Conservation (phyloP, 1,140 invertebrate species). For the Heliconius melpomene region DNA sequence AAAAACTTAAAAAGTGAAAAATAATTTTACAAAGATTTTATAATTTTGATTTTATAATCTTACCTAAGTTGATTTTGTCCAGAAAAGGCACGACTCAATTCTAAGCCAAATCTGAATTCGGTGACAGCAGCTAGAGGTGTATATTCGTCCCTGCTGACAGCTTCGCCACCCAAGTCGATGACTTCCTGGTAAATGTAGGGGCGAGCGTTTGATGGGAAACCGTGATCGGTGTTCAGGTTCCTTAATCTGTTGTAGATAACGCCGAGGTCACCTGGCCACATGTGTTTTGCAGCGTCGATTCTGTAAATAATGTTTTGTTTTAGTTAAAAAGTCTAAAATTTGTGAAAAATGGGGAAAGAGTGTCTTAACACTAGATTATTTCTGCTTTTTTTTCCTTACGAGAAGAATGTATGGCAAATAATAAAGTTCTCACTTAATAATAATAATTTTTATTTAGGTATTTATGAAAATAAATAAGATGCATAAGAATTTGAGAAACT, state of each 20-base stretch:
- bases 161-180: constrained; percentile 87
- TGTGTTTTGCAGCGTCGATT: constrained; percentile 90
- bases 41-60: too few relatives aligned
- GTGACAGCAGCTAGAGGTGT: constrained; percentile 85
- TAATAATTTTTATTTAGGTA: too few relatives aligned
- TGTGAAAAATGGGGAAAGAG: too few relatives aligned
- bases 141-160: constrained; percentile 85
- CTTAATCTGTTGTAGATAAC: constrained; percentile 83
- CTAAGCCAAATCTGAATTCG: constrained; percentile 84
- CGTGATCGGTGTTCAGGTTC: constrained; percentile 83
- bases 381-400: too few relatives aligned
- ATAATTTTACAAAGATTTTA: too few relatives aligned
- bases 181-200: constrained; percentile 91
- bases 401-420: too few relatives aligned
- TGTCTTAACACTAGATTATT: too few relatives aligned
- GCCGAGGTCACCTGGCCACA: constrained; percentile 89
- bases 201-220: constrained; percentile 82
- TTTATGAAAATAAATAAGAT: too few relatives aligned
- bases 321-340: too few relatives aligned
- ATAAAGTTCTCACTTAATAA: too few relatives aligned
- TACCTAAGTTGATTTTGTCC: constrained; percentile 51
- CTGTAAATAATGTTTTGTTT: constrained; percentile 54
- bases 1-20: too few relatives aligned
- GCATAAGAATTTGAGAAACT: too few relatives aligned
- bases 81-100: constrained; percentile 70